Percentiles rank a stretch among this genome's conserved stretches.
Evolutionary conservation across 37 sponge, comb jelly and placozoan species (phyloP).

Genomic region (Tethya wilhelma): DNA sequence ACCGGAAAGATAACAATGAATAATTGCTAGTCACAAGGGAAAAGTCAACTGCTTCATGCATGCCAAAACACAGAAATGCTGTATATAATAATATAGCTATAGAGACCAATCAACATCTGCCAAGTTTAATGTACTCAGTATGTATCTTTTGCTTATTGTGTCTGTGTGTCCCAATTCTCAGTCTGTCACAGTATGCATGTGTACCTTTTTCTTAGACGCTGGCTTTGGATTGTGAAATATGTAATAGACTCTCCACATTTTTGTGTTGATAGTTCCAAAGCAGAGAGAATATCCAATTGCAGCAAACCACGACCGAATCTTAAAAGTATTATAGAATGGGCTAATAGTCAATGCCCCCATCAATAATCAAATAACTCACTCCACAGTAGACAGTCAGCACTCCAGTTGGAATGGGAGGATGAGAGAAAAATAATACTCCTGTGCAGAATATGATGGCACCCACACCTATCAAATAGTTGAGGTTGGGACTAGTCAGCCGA

Average conservation of each 20-base stretch:
- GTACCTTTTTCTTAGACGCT: conserved; percentile 9
- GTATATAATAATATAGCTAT: not conserved
- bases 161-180: not conserved
- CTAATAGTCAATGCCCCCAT: not conserved
- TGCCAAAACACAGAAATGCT: not conserved
- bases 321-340: not conserved
- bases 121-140: not conserved
- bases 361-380: conserved; percentile 3
- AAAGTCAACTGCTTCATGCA: not conserved
- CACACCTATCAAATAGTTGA: conserved; percentile 52
- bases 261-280: conserved; percentile 54
- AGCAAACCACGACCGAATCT: conserved; percentile 38
- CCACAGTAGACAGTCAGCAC: conserved; percentile 22
- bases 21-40: conserved; percentile 1
- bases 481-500: conserved; percentile 49
- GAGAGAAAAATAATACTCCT: conserved; percentile 26
- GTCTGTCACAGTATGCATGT: not conserved
- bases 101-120: not conserved
- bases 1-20: not conserved
- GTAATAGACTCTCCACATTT: conserved; percentile 63
- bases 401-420: conserved; percentile 1
- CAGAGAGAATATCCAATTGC: conserved; percentile 30
- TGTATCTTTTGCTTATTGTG: not conserved
- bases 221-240: conserved; percentile 40
- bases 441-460: conserved; percentile 37